These are phyloP conservation scores for Hipposideros armiger DNA, from an alignment of 2,113 vertebrate species.

Conservation along the genomic window DNA sequence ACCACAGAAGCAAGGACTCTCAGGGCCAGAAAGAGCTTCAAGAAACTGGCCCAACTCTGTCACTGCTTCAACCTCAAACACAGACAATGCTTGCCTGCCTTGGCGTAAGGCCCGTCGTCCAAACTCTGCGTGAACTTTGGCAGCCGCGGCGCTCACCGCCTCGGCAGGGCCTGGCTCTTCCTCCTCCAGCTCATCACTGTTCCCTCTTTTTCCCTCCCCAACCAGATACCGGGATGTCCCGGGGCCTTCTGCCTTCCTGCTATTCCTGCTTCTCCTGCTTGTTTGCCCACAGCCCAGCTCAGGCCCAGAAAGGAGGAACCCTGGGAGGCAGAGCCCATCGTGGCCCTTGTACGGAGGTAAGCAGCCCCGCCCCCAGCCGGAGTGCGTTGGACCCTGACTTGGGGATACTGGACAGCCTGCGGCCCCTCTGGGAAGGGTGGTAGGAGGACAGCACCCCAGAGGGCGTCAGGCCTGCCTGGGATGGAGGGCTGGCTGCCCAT, in stretches of 20 bases:
- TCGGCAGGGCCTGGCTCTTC: neutral
- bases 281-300: neutral
- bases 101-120: too few relatives aligned
- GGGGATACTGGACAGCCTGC: neutral
- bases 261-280: neutral
- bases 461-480: neutral
- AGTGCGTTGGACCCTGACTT: neutral
- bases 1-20: constrained; percentile 2
- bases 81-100: neutral
- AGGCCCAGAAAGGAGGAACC: neutral
- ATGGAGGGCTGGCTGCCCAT: neutral
- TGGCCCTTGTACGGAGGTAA: neutral
- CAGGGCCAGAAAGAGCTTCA: neutral
- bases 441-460: neutral
- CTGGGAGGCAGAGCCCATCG: neutral
- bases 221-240: neutral
- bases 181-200: neutral
- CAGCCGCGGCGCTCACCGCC: accelerated
- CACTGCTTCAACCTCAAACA: neutral
- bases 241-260: neutral
- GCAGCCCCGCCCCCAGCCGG: neutral
- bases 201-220: neutral
- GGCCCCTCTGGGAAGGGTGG: neutral
- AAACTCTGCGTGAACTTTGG: too few relatives aligned
- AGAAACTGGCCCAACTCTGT: neutral